Conservation (phyloP, 2,888 invertebrate genomes). For the Acleris holmiana region DNA sequence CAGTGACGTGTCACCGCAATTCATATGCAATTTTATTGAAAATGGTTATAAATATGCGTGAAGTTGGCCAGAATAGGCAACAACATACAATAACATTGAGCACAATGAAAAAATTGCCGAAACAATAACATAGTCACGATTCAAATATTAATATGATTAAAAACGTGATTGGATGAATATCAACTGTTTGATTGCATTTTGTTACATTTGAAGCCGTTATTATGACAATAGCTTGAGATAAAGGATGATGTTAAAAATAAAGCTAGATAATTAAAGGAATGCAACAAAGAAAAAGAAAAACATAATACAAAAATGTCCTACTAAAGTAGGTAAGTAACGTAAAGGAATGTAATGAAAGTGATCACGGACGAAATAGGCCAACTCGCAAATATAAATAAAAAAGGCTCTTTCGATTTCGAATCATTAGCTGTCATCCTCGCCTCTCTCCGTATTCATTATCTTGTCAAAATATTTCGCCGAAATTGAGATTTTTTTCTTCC, state of each 20-base stretch:
- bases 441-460: conserved; percentile 77
- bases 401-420: conserved; percentile 57
- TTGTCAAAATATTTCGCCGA: conserved; percentile 82
- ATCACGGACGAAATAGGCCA: conserved; percentile 19
- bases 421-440: conserved; percentile 69
- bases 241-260: not conserved
- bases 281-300: not conserved
- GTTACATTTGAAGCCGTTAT: not conserved
- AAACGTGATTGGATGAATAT: conserved; percentile 9
- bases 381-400: conserved; percentile 27
- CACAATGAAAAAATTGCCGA: conserved; percentile 15
- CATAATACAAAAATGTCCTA: not conserved
- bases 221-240: not conserved
- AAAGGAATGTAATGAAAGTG: conserved; percentile 31
- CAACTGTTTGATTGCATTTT: conserved; percentile 10
- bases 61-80: conserved; percentile 30
- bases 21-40: conserved; percentile 77
- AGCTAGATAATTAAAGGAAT: too few species aligned
- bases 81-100: conserved; percentile 14
- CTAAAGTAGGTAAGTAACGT: conserved; percentile 14
- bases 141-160: conserved; percentile 11
- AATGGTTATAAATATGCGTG: conserved; percentile 47
- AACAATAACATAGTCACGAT: conserved; percentile 25
- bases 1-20: conserved; percentile 74
- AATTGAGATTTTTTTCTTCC: conserved; percentile 58